These are phyloP conservation scores for Lepus oiostolus DNA, from an alignment of 2,797 vertebrate species.

Conservation along the genomic window DNA sequence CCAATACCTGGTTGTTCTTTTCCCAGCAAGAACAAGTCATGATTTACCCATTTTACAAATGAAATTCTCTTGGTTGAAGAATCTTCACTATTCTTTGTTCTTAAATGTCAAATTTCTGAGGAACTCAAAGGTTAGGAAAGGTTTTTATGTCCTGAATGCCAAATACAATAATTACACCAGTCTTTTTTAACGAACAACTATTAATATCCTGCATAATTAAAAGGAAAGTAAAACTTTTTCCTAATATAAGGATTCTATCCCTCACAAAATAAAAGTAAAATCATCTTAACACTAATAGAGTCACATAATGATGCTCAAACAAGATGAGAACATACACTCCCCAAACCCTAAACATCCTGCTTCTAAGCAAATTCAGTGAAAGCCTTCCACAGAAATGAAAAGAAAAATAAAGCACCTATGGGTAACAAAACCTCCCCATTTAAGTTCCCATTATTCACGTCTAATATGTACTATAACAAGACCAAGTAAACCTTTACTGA, in stretches of 20 bases:
- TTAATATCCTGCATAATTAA: background rate
- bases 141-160: slow-evolving; percentile 32
- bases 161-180: slow-evolving; percentile 3
- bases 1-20: slow-evolving; percentile 47
- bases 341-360: slow-evolving; percentile 11
- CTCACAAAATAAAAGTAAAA: background rate
- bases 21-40: slow-evolving; percentile 33
- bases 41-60: slow-evolving; percentile 50
- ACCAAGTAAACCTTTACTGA: slow-evolving; percentile 3
- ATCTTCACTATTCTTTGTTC: slow-evolving; percentile 52
- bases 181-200: slow-evolving; percentile 3
- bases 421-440: slow-evolving; percentile 35
- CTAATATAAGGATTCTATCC: background rate
- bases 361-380: slow-evolving; percentile 42
- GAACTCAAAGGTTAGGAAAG: background rate
- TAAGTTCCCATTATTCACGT: slow-evolving; percentile 50
- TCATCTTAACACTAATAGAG: background rate
- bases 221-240: slow-evolving; percentile 53
- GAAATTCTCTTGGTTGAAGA: background rate
- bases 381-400: slow-evolving; percentile 35
- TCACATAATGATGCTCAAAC: slow-evolving; percentile 24
- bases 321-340: background rate
- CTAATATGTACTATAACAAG: slow-evolving; percentile 37
- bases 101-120: slow-evolving; percentile 46
- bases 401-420: slow-evolving; percentile 24